Percentiles rank a stretch among this genome's conserved stretches.
phyloP scores from a whole-genome alignment of 2,888 invertebrate species.

The Taphrorychus bicolor region DNA sequence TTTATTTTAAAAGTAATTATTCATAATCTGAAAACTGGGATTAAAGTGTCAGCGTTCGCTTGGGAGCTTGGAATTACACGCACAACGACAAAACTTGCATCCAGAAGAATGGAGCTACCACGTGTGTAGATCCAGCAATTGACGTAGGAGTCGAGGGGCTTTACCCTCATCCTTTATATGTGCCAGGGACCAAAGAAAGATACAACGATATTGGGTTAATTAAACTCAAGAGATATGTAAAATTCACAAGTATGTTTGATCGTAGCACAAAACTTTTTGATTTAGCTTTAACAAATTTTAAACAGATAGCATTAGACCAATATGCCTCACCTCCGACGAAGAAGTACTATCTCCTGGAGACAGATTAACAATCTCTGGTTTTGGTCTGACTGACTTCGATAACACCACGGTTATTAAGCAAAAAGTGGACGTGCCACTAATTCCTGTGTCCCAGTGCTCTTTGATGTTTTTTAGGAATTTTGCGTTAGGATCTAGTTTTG shows the following conservation, averaged over 20 bases:
- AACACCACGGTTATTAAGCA: slow-evolving; percentile 62
- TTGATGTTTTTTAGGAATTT: slow-evolving; percentile 42
- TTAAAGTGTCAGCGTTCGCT: slow-evolving; percentile 49
- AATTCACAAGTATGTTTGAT: slow-evolving; percentile 59
- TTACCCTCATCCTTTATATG: slow-evolving; percentile 46
- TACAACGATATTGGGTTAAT: slow-evolving; percentile 57
- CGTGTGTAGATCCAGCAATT: slow-evolving; percentile 13
- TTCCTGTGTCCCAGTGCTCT: slow-evolving; percentile 63
- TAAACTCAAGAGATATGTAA: slow-evolving; percentile 59
- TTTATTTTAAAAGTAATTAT: too few relatives aligned
- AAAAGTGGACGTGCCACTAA: slow-evolving; percentile 69
- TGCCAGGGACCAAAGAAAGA: slow-evolving; percentile 35
- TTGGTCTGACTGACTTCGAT: slow-evolving; percentile 53
- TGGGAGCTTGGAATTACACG: slow-evolving; percentile 61
- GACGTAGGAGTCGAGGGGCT: slow-evolving; percentile 44
- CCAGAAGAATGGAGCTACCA: slow-evolving; percentile 25
- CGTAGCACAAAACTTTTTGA: too few relatives aligned
- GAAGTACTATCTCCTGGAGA: slow-evolving; percentile 50
- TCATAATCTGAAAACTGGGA: too few relatives aligned
- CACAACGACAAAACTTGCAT: slow-evolving; percentile 57
- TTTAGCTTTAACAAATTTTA: too few relatives aligned
- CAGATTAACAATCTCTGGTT: slow-evolving; percentile 55
- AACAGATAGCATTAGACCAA: slow-evolving; percentile 51
- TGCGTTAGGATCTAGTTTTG: background rate
- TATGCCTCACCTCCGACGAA: slow-evolving; percentile 51